Evolutionary conservation across 2,113 vertebrate species (phyloP), one percentile per base, ranked within the genome.

Genomic region (Pelecanoides urinatrix): DNA sequence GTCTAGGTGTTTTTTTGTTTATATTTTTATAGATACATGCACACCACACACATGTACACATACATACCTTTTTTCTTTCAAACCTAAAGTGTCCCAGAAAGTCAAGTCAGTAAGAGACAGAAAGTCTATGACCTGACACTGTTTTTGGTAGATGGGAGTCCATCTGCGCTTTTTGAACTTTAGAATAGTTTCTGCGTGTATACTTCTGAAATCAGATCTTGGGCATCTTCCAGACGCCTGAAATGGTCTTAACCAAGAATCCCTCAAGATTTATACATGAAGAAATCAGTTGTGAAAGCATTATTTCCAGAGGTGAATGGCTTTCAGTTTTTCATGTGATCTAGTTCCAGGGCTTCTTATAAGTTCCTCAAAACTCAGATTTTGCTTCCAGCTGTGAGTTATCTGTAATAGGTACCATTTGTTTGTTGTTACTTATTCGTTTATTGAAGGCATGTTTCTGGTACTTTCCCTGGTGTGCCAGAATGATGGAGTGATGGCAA

Each of bases 201-300:
- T 70, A 59, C 18, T 68, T 94, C 40, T 92, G 74, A 96, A 97
- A 92, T 85, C 68, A 86, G 42, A 95, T 47, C 38, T 80, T 91
- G 32, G 56, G 13, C 30, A 73, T 62, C 50, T 85, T 92, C 75
- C 58, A 81, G 30, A 18, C 20, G 3, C 56, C 91, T 86, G 70
- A 91, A 88, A 65, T 27, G 32, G 32, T 70, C 67, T 73, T 86
- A 87, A 84, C 42, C 55, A 73, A 58, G 25, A 87, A 78, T 67
- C 30, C 59, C 40, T 72, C 50, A 56, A 68, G 63, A 34, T 81
- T 13, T 42, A 32, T 49, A 13, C 62, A 76, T 3, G 10, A 66
- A 92, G 88, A 93, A 90, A 90, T 92, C 62, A 70, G 26, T 36
- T 84, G n/a, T 56, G 47, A 77, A 95, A 70, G 38, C 11, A 79